Conservation (phyloP, 2,797 vertebrate genomes). For the Sebastes oblongus region DNA sequence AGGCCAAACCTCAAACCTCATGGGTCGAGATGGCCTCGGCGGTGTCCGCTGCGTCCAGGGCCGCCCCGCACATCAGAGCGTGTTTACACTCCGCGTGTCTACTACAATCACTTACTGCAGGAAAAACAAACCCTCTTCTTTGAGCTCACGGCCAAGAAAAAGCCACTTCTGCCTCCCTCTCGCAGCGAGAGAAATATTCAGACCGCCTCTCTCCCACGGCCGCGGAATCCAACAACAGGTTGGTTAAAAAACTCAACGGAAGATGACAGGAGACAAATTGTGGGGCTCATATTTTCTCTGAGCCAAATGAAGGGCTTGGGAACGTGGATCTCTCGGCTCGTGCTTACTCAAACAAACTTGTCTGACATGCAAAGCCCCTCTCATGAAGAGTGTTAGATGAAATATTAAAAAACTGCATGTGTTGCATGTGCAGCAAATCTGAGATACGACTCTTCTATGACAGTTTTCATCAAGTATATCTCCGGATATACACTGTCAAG, state of each 20-base stretch:
- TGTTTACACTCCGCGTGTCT: slow-evolving; percentile 76
- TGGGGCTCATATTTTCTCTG: slow-evolving; percentile 45
- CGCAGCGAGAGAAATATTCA: slow-evolving; percentile 52
- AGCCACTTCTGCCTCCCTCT: slow-evolving; percentile 66
- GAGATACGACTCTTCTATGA: neutral
- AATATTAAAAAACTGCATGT: slow-evolving; percentile 2
- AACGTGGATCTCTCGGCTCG: slow-evolving; percentile 29
- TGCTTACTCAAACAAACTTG: slow-evolving; percentile 40
- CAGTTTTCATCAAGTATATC: slow-evolving; percentile 24
- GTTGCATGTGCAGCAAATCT: slow-evolving; percentile 20
- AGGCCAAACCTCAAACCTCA: slow-evolving; percentile 66
- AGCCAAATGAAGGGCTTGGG: slow-evolving; percentile 49
- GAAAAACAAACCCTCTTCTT: slow-evolving; percentile 77
- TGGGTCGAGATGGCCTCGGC: slow-evolving; percentile 55
- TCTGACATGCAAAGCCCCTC: slow-evolving; percentile 30
- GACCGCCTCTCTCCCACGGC: slow-evolving; percentile 64
- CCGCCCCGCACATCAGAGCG: slow-evolving; percentile 63
- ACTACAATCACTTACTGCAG: slow-evolving; percentile 80
- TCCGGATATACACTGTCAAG: slow-evolving; percentile 10
- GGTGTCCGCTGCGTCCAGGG: slow-evolving; percentile 51
- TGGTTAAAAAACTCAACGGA: slow-evolving; percentile 43
- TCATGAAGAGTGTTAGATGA: slow-evolving; percentile 19
- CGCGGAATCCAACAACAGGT: slow-evolving; percentile 62
- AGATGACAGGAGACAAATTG: slow-evolving; percentile 66
- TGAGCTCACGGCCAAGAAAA: slow-evolving; percentile 79